phyloP scores from a whole-genome alignment of 1,140 invertebrate species.

The Aphidius ervi region DNA sequence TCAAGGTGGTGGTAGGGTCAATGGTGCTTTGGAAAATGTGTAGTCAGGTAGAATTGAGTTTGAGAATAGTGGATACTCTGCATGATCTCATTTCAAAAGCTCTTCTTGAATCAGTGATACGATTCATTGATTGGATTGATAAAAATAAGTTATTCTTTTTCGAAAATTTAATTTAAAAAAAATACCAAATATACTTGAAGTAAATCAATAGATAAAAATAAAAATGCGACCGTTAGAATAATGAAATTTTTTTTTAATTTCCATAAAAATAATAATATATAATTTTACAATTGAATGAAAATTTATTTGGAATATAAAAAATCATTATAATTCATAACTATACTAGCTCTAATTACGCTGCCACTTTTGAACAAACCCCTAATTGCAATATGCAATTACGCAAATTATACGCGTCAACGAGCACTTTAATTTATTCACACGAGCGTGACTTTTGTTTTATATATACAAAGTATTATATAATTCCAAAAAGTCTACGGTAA shows the following conservation, averaged over 20 bases:
- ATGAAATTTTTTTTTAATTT: too few relatives aligned
- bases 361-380: constrained; percentile 14
- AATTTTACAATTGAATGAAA: not conserved
- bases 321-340: constrained; percentile 9
- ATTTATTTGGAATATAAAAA: not conserved
- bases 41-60: not conserved
- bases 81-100: constrained; percentile 15
- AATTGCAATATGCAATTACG: constrained; percentile 24
- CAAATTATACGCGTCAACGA: constrained; percentile 18
- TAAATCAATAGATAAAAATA: too few relatives aligned
- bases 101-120: constrained; percentile 1
- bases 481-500: not conserved
- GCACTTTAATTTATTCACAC: constrained; percentile 17
- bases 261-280: too few relatives aligned
- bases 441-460: constrained; percentile 13
- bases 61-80: constrained; percentile 17
- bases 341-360: not conserved
- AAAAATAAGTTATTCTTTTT: too few relatives aligned
- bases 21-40: not conserved
- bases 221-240: too few relatives aligned
- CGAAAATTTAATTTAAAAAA: too few relatives aligned
- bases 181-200: too few relatives aligned
- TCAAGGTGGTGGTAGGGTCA: not conserved
- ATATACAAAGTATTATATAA: not conserved
- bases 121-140: constrained; percentile 1